Percentiles rank a stretch among this genome's conserved stretches.
phyloP scores from a whole-genome alignment of 2,888 invertebrate species.

The Chaetogeoica ovagalla region DNA sequence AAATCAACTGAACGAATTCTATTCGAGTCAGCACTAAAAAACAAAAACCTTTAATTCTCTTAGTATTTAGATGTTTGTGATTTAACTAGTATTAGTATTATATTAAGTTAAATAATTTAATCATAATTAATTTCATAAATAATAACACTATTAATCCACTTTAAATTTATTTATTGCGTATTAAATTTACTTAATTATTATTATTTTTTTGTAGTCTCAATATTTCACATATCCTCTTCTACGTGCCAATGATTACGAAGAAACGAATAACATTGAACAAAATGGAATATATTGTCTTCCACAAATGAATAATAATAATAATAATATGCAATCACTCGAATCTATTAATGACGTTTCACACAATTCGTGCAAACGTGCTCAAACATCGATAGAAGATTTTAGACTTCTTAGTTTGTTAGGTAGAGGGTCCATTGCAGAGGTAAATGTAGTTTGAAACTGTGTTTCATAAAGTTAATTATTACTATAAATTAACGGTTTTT shows the following conservation, averaged over 20 bases:
- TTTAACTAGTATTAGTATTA: neutral
- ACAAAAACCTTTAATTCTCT: neutral
- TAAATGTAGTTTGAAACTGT: conserved; percentile 59
- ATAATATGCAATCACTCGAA: too few species aligned
- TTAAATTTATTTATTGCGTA: neutral
- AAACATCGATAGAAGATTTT: conserved; percentile 87
- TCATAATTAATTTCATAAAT: neutral
- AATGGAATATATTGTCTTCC: too few species aligned
- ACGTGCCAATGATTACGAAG: conserved; percentile 43
- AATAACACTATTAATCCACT: neutral
- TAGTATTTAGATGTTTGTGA: neutral
- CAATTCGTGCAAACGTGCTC: conserved; percentile 43
- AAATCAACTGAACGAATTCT: too few species aligned
- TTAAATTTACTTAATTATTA: neutral
- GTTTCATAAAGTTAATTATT: neutral
- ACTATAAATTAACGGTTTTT: conserved; percentile 54
- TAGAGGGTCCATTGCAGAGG: conserved; percentile 99
- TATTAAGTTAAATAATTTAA: neutral
- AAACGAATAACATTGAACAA: conserved; percentile 6
- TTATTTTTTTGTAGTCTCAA: conserved; percentile 2
- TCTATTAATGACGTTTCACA: too few species aligned
- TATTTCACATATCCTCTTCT: conserved; percentile 33
- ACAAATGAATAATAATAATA: too few species aligned
- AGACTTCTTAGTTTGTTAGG: conserved; percentile 94
- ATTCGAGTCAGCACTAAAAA: too few species aligned